Evolutionary conservation across 2,888 invertebrate species (phyloP), one percentile per base, ranked within the genome.

Genomic region (Fragum whitleyi): DNA sequence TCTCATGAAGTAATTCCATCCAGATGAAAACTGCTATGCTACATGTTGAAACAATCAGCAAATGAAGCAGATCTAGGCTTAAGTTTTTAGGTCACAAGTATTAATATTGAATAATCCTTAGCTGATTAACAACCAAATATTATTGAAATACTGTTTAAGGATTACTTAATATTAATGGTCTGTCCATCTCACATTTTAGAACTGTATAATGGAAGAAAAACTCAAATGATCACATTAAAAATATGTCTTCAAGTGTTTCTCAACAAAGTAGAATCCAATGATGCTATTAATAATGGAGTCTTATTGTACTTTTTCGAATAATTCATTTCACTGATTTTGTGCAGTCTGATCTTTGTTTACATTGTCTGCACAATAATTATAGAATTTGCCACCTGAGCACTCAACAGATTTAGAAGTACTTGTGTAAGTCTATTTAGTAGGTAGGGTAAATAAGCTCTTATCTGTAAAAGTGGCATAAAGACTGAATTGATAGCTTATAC

Each of bases 21-120:
- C n/a, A 47, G 7, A 47, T 47, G 19, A 14, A 9, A 47, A n/a
- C n/a, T 47, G n/a, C 14, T 19, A 5, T 16, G 2, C 14, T 7
- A 26, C 28, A 57, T 57, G 57, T 57, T 57, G 16, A 28, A 57
- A 57, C 28, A 26, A 28, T 57, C 57, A 23, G 57, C 26, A 1
- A 26, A 26, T 26, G 57, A 19, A 28, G 57, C 57, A 57, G 28
- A 28, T 21, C 19, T 28, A 57, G 57, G 26, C 28, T 28, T 26
- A 57, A 57, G 57, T 57, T 57, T 57, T 57, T 57, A 57, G 57
- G 57, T 28, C 57, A 57, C 28, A 28, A 28, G 57, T 23, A 26
- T 57, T 57, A 57, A 57, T 28, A 57, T 57, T 57, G 26, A 26
- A 26, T 57, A 57, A 57, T 57, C 57, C 57, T 57, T 26, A n/a